Base-by-base conservation (phyloP, 2,888 invertebrate genomes). In the Apotomis betuletana region DNA sequence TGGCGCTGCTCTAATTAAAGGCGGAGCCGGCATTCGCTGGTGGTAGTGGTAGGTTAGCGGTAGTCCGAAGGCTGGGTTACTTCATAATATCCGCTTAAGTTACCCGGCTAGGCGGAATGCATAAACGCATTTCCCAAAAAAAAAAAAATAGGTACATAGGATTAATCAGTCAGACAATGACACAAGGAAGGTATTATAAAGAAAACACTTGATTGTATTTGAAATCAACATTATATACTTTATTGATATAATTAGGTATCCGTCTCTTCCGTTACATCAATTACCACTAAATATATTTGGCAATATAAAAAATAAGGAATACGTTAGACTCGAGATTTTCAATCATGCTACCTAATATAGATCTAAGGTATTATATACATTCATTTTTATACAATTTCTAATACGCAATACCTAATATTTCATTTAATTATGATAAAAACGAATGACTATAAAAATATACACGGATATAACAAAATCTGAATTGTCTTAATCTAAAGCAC, bases 221-320 rank as follows among this genome's bases (percentile, higher is more conserved):
- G 87, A 90, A 89, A 90, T 84, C 87, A 90, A 91, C 88, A 87
- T 88, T 86, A 86, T 89, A 86, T 88, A 89, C 77, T 78, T 84
- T 89, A 89, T 86, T 88, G 88, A 88, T 87, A 87, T 85, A 83
- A 81, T 82, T 78, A 72, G 68, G 68, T 68, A 87, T 84, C 84
- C 81, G 80, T 85, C 87, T 89, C 87, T 85, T 88, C 85, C 84
- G 83, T 86, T 88, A 89, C 86, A 88, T 87, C 85, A 80, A 87
- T 88, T 90, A 91, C 89, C 86, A 85, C 90, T 90, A 90, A 90
- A 90, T 90, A 92, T 91, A 91, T 92, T 92, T 92, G 91, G 91
- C 92, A 91, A 92, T 92, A 91, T 90, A 92, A 92, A 92, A 90
- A 92, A 91, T 91, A 92, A 91, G 89, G 87, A 87, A 89, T 90